Evolutionary conservation across 2,888 invertebrate species (phyloP).

Genomic region (Acrobasis consociella): DNA sequence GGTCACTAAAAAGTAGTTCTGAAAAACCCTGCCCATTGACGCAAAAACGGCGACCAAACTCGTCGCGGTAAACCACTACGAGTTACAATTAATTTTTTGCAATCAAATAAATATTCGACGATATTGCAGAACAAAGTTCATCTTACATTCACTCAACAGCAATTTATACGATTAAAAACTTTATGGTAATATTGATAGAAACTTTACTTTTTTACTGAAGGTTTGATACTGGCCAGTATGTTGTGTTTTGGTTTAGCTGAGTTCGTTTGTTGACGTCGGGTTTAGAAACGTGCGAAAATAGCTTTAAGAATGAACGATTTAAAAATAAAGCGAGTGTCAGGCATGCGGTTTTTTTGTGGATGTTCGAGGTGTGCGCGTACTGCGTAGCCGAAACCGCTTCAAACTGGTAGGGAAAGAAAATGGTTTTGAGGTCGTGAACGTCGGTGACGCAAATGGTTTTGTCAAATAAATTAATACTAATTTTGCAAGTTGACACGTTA

Average conservation of each 20-base stretch:
- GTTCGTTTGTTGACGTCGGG: neutral
- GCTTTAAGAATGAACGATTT: conserved; percentile 16
- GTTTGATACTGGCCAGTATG: neutral
- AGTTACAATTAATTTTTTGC: conserved; percentile 7
- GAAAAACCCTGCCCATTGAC: conserved; percentile 16
- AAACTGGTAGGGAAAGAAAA: neutral
- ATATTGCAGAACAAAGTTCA: neutral
- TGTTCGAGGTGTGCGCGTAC: neutral
- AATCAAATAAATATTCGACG: neutral
- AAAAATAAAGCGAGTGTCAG: conserved; percentile 9
- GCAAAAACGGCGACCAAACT: conserved; percentile 6
- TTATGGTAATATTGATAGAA: neutral
- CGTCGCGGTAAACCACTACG: neutral
- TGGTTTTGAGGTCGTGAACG: conserved; percentile 1
- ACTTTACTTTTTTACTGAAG: neutral
- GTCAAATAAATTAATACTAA: neutral
- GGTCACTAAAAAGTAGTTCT: conserved; percentile 12
- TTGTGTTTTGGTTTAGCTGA: conserved; percentile 6
- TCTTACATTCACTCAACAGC: neutral
- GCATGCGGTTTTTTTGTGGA: neutral
- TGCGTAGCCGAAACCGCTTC: neutral
- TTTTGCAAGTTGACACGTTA: neutral
- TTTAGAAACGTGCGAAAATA: conserved; percentile 7
- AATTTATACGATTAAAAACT: neutral
- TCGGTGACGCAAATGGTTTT: neutral